Evolutionary conservation across 2,888 invertebrate genomes (phyloP).

Genomic region (Epicampocera succincta): DNA sequence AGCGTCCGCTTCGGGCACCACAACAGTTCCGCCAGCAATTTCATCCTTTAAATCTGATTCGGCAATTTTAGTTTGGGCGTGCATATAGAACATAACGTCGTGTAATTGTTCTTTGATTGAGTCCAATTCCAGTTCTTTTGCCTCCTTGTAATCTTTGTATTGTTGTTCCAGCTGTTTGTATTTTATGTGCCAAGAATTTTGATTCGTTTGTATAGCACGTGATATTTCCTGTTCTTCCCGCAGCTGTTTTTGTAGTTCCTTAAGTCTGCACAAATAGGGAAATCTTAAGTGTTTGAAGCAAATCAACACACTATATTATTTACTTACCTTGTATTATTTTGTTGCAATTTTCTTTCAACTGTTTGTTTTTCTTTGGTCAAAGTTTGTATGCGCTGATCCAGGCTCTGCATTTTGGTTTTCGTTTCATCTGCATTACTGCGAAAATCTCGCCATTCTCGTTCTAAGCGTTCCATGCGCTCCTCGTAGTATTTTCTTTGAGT

Average conservation of each 20-base stretch:
- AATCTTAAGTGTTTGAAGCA: neutral
- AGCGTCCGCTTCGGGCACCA: conserved; percentile 76
- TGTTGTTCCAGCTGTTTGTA: conserved; percentile 84
- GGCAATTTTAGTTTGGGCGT: conserved; percentile 86
- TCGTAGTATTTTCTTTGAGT: conserved; percentile 96
- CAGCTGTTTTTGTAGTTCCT: conserved; percentile 86
- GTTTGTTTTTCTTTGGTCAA: conserved; percentile 86
- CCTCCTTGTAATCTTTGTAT: conserved; percentile 83
- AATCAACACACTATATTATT: neutral
- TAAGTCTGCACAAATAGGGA: conserved; percentile 82
- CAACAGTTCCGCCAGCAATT: conserved; percentile 78
- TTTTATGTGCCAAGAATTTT: conserved; percentile 87
- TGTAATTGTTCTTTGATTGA: conserved; percentile 96
- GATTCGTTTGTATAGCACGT: conserved; percentile 88
- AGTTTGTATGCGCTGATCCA: conserved; percentile 83
- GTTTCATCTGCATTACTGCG: conserved; percentile 83
- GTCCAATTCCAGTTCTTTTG: conserved; percentile 87
- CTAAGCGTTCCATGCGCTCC: conserved; percentile 86
- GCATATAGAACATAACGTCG: conserved; percentile 98
- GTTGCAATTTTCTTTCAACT: conserved; percentile 87
- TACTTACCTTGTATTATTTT: conserved; percentile 84
- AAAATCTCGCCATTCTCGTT: conserved; percentile 84
- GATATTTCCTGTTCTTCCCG: conserved; percentile 93
- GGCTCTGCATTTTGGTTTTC: conserved; percentile 82
- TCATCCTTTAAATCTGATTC: conserved; percentile 80